Percentiles rank a stretch among this genome's conserved stretches.
Evolutionary conservation across 2,113 vertebrate species (phyloP).

Genomic region (Leiothrix lutea): DNA sequence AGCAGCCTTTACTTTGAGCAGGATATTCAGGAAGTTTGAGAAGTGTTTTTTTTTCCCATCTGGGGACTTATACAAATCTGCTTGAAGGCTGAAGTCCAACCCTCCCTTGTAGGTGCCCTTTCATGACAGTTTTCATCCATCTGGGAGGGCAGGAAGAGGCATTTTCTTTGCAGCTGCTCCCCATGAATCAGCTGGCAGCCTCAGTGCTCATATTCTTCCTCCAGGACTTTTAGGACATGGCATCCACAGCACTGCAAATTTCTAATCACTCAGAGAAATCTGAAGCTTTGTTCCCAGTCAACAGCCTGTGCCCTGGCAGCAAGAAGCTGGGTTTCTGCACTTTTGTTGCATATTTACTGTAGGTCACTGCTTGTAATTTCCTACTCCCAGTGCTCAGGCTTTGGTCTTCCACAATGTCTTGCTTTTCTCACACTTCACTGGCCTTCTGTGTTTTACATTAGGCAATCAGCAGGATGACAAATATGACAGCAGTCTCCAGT

Average conservation of each 20-base stretch:
- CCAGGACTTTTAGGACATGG: background rate
- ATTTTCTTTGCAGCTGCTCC: background rate
- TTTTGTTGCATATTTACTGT: background rate
- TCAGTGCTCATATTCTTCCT: background rate
- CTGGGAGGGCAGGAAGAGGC: conserved; percentile 27
- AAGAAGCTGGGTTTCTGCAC: background rate
- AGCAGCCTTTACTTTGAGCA: background rate
- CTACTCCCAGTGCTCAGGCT: background rate
- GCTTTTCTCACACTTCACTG: background rate
- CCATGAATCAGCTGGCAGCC: conserved; percentile 1
- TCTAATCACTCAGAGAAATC: background rate
- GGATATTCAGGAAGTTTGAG: background rate
- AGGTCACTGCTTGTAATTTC: background rate
- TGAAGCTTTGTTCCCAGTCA: background rate
- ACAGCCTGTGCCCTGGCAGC: background rate
- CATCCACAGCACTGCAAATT: background rate
- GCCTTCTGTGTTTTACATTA: conserved; percentile 13
- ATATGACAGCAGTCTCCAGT: background rate
- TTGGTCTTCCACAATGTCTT: background rate
- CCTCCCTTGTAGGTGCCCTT: background rate
- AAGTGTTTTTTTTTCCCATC: background rate
- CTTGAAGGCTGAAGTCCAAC: background rate
- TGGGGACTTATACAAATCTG: background rate
- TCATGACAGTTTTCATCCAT: background rate
- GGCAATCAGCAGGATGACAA: conserved; percentile 38